phyloP scores from a whole-genome alignment of 2,888 invertebrate genomes.

The Cremastinae sp. region DNA sequence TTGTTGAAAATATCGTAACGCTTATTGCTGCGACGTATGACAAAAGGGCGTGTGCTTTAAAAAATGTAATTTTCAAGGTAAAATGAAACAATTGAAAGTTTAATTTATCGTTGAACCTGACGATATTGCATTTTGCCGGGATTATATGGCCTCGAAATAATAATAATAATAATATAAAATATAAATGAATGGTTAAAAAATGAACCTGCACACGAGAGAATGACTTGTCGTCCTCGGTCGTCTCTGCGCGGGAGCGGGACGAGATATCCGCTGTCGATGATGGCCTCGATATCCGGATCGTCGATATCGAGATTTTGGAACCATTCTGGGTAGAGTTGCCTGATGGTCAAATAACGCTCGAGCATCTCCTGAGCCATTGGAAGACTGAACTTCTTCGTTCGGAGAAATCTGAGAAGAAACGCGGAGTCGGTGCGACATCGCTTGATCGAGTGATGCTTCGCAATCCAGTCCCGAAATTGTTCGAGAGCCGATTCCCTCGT shows the following conservation, averaged over 20 bases:
- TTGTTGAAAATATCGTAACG: too few species aligned
- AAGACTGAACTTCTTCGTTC: conserved; percentile 93
- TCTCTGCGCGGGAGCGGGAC: conserved; percentile 89
- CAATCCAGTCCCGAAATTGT: conserved; percentile 91
- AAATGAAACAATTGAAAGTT: too few species aligned
- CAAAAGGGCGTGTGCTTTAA: too few species aligned
- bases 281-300: conserved; percentile 89
- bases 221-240: conserved; percentile 87
- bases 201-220: conserved; percentile 89
- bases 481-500: conserved; percentile 87
- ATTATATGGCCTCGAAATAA: too few species aligned
- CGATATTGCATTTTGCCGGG: too few species aligned
- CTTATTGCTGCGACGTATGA: too few species aligned
- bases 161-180: not conserved
- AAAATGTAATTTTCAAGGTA: too few species aligned
- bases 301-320: conserved; percentile 90
- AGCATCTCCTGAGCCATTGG: conserved; percentile 93
- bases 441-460: conserved; percentile 90
- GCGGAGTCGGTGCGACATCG: conserved; percentile 90
- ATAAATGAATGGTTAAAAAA: not conserved
- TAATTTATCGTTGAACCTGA: too few species aligned
- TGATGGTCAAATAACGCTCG: conserved; percentile 91
- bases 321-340: conserved; percentile 93
- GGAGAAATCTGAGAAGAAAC: conserved; percentile 91
- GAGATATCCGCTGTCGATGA: conserved; percentile 90